Evolutionary conservation across 2,797 vertebrate genomes (phyloP).

Genomic region (Neopelma chrysocephalum): DNA sequence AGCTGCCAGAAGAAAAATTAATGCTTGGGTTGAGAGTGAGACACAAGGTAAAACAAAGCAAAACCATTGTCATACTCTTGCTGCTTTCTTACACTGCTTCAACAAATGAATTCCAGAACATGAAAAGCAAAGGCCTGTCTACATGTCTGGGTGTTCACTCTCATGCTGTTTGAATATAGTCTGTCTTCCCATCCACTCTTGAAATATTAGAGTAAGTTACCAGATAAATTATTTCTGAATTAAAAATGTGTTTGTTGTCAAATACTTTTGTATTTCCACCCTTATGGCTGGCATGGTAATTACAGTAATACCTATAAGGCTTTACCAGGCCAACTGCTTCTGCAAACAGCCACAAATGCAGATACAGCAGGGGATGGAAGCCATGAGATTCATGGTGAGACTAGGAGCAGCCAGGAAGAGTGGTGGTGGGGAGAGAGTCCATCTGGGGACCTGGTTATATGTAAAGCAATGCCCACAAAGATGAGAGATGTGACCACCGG

Average conservation of each 20-base stretch:
- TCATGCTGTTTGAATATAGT: background rate
- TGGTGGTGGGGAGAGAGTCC: fast-evolving
- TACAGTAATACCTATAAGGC: background rate
- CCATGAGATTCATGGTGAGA: background rate
- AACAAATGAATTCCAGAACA: background rate
- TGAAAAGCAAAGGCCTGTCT: background rate
- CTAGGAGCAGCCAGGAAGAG: background rate
- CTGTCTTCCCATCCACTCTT: background rate
- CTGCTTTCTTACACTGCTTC: background rate
- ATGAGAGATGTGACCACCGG: background rate
- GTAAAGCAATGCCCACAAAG: background rate
- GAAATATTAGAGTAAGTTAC: background rate
- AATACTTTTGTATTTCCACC: background rate
- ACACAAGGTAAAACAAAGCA: conserved; percentile 73
- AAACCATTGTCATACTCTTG: background rate
- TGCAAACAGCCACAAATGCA: background rate
- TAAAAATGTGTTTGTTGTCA: background rate
- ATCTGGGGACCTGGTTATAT: background rate
- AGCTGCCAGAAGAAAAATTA: conserved; percentile 72
- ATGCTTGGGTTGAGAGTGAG: conserved; percentile 75
- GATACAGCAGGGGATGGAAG: background rate
- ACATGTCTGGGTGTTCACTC: background rate
- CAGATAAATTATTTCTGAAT: background rate
- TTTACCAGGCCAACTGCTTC: background rate
- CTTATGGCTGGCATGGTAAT: background rate